Base-by-base conservation (phyloP, 2,113 vertebrate species). In the Phaetusa simplex region DNA sequence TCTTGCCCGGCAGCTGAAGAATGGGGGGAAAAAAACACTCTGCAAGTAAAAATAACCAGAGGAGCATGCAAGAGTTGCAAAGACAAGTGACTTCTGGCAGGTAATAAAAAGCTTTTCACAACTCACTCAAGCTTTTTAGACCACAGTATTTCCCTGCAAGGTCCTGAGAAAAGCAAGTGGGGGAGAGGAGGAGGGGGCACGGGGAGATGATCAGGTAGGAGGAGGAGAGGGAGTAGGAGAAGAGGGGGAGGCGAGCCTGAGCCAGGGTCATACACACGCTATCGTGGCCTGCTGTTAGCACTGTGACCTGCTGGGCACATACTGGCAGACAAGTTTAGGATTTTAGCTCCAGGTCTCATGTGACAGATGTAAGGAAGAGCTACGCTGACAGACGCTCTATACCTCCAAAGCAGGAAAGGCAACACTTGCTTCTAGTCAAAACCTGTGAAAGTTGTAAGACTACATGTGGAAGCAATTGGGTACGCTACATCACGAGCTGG, bases 1-100 rank as follows among this genome's bases (percentile, higher is more conserved):
- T 99, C 98, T 99, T 98, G 98, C 98, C 98, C 99, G 97, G 99
- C 99, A 98, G 99, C 99, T 99, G 99, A 99, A 99, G 99, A 99
- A 99, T 98, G 98, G 98, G 98, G 70, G 6, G 12, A 34, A 29
- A 98, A 98, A 34, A 98, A 98, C 98, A 98, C 94, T 93, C 98
- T 97, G 88, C 98, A 98, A 98, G 99, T 99, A 99, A 99, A 99
- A 99, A 99, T 99, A 99, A 99, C 98, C 97, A 82, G 83, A 94
- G 96, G 96, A 98, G 97, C 96, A 92, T 94, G 96, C 98, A 99
- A 98, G 98, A 97, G 97, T 98, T 98, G 98, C 98, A 98, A 98
- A 98, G 98, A 98, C 96, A 97, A 99, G 98, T 97, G 34, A 96
- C 98, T 98, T 98, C 97, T 98, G 78, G 98, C 98, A 98, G 98